These are phyloP conservation scores for Nomada goodeniana DNA, from an alignment of 2,888 invertebrate species.

Conservation along the genomic window DNA sequence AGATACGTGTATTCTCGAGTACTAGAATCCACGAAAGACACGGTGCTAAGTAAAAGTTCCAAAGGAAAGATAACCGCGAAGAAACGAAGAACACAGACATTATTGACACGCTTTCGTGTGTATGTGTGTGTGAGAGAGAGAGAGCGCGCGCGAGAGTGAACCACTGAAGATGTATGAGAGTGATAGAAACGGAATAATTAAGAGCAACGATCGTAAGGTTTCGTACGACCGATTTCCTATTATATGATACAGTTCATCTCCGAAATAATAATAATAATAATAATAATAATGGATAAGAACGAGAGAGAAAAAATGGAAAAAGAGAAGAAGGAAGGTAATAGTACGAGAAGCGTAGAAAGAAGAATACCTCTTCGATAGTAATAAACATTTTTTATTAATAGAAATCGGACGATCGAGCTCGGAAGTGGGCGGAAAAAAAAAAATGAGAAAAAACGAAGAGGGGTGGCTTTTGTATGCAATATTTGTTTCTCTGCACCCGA, in stretches of 20 bases:
- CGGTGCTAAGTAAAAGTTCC: slow-evolving; percentile 82
- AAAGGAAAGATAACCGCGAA: neutral
- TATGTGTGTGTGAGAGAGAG: slow-evolving; percentile 41
- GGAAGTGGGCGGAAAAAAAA: neutral
- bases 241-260: slow-evolving; percentile 12
- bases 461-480: slow-evolving; percentile 51
- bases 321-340: neutral
- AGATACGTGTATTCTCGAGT: slow-evolving; percentile 46
- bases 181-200: slow-evolving; percentile 10
- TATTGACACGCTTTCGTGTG: slow-evolving; percentile 39
- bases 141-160: slow-evolving; percentile 29
- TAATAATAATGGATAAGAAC: neutral
- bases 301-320: too few species aligned
- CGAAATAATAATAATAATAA: neutral
- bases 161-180: slow-evolving; percentile 23
- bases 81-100: neutral
- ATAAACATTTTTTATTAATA: slow-evolving; percentile 2
- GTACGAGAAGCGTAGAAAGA: slow-evolving; percentile 1
- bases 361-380: neutral
- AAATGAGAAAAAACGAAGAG: slow-evolving; percentile 35
- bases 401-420: slow-evolving; percentile 51
- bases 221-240: slow-evolving; percentile 30
- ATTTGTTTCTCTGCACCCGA: slow-evolving; percentile 34
- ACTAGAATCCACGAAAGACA: slow-evolving; percentile 68
- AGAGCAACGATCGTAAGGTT: slow-evolving; percentile 40